A percentile compares a stretch with the other conserved stretches of the same genome.
Conservation (phyloP, 2,888 invertebrate genomes). For the Willowsia nigromaculata region DNA sequence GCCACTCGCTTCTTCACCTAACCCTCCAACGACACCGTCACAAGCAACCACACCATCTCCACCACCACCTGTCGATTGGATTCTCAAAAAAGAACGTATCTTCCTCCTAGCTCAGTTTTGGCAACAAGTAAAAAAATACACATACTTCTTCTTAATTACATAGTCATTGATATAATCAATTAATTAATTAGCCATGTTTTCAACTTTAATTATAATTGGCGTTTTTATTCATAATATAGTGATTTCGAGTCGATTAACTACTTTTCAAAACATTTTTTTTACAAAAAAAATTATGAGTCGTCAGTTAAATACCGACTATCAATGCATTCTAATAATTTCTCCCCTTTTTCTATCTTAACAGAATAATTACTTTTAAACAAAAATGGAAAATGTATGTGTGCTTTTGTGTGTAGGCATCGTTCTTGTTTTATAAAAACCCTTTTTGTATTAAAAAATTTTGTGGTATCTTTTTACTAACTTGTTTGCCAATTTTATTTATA, state of each 20-base stretch:
- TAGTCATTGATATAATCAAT: background rate
- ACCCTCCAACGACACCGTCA: conserved; percentile 73
- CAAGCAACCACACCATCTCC: conserved; percentile 72
- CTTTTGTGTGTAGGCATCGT: background rate
- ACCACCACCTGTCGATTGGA: conserved; percentile 90
- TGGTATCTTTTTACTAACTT: background rate
- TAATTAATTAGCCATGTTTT: background rate
- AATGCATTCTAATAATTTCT: background rate
- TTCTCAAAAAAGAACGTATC: conserved; percentile 96
- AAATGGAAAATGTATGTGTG: conserved; percentile 4
- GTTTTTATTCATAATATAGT: background rate
- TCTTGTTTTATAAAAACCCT: background rate
- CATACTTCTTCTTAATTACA: background rate
- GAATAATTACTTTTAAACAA: conserved; percentile 14
- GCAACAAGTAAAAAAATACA: conserved; percentile 90
- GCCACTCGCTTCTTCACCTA: conserved; percentile 74
- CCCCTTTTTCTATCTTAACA: conserved; percentile 3
- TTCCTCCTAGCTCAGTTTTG: conserved; percentile 96
- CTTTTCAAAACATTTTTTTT: background rate
- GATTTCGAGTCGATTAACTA: background rate
- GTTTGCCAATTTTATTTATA: conserved; percentile 21
- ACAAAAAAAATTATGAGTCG: background rate
- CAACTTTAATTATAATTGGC: background rate
- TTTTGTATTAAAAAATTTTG: background rate
- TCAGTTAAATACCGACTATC: conserved; percentile 9